Evolutionary conservation across 1,140 invertebrate genomes (phyloP).

Genomic region (Heliconius nattereri): DNA sequence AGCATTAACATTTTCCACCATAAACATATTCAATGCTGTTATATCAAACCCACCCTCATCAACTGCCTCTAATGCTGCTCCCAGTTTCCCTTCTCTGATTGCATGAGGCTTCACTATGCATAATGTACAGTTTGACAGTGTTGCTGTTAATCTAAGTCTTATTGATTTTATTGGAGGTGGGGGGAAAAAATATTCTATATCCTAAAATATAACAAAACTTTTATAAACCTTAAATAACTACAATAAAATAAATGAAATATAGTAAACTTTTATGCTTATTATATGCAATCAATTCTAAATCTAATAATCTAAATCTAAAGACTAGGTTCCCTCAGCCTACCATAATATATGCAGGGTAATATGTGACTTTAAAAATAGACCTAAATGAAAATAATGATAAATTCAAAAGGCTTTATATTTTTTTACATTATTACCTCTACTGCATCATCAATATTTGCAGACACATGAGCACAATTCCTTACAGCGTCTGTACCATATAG

Average conservation of each 20-base stretch:
- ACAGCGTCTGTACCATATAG: slow-evolving; percentile 88
- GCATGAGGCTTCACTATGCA: slow-evolving; percentile 97
- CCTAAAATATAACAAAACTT: slow-evolving; percentile 60
- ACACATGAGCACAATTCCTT: slow-evolving; percentile 87
- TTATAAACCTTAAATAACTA: slow-evolving; percentile 2
- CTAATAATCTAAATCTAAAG: no score
- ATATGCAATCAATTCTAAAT: no score
- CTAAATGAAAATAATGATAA: no score
- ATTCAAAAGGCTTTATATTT: no score
- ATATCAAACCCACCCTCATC: slow-evolving; percentile 88
- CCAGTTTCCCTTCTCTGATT: slow-evolving; percentile 86
- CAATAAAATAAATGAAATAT: slow-evolving; percentile 6
- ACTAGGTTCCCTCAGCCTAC: no score
- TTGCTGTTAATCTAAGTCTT: slow-evolving; percentile 82
- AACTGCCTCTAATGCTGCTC: slow-evolving; percentile 88
- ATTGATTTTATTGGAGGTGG: slow-evolving; percentile 68
- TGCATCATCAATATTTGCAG: slow-evolving; percentile 83
- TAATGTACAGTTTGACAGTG: slow-evolving; percentile 87
- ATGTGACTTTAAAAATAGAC: no score
- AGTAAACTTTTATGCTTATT: no score
- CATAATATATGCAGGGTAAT: no score
- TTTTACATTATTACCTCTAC: slow-evolving; percentile 62
- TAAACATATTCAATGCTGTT: slow-evolving; percentile 89
- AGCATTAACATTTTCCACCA: slow-evolving; percentile 89
- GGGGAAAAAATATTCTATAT: slow-evolving; percentile 87